Percentiles rank a stretch among this genome's conserved stretches.
Conservation (phyloP, 2,797 vertebrate species). For the Clarias pachynema region DNA sequence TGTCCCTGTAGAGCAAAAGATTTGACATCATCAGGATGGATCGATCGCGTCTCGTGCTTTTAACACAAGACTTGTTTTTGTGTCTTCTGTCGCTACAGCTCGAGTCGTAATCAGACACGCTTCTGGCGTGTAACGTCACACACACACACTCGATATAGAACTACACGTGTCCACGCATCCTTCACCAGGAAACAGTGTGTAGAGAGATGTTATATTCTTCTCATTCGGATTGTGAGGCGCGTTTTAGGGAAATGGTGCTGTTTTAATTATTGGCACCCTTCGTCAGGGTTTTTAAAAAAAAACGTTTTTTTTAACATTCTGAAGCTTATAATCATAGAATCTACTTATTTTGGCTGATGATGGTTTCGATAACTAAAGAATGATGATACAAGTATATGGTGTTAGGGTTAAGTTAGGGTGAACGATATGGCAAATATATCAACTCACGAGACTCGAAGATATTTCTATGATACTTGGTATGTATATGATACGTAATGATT, state of each 20-base stretch:
- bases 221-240: not conserved
- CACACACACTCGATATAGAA: not conserved
- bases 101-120: not conserved
- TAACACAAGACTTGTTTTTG: not conserved
- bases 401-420: not conserved
- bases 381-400: not conserved
- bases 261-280: not conserved
- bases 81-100: not conserved
- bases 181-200: not conserved
- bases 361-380: not conserved
- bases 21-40: constrained; percentile 42
- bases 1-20: constrained; percentile 6
- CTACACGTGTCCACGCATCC: not conserved
- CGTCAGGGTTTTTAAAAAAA: not conserved
- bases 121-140: not conserved
- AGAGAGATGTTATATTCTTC: too few species aligned
- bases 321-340: not conserved
- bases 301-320: too few species aligned
- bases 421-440: not conserved
- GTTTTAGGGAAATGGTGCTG: not conserved
- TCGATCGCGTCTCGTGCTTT: constrained; percentile 20
- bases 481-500: not conserved
- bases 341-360: not conserved
- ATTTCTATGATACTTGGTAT: not conserved
- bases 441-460: not conserved